phyloP scores from a whole-genome alignment of 2,888 invertebrate species.

The Loripinus fragilis region DNA sequence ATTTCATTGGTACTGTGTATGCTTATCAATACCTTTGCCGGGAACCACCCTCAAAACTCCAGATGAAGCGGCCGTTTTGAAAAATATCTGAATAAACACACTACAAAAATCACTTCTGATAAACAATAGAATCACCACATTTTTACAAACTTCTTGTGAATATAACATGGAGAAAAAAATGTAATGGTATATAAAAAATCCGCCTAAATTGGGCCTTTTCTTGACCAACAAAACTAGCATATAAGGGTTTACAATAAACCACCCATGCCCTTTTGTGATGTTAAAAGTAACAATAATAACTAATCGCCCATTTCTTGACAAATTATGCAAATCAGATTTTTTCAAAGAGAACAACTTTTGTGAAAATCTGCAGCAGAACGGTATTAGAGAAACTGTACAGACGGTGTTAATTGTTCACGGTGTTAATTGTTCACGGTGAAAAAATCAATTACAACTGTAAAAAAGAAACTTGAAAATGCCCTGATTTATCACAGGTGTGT shows the following conservation, averaged over 20 bases:
- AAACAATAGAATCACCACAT: too few species aligned
- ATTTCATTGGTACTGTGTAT: too few species aligned
- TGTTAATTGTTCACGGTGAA: neutral
- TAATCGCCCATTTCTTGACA: conserved; percentile 40
- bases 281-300: conserved; percentile 35
- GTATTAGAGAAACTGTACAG: conserved; percentile 13
- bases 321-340: conserved; percentile 60
- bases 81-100: too few species aligned
- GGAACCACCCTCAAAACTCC: too few species aligned
- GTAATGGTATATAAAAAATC: too few species aligned
- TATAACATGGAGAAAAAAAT: too few species aligned
- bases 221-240: conserved; percentile 46
- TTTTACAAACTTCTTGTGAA: too few species aligned
- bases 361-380: conserved; percentile 1
- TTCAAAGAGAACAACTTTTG: conserved; percentile 13
- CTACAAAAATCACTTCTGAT: too few species aligned
- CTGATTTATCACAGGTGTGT: conserved; percentile 29
- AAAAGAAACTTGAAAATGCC: neutral
- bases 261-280: conserved; percentile 50
- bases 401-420: neutral
- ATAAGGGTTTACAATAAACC: conserved; percentile 53
- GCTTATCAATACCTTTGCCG: too few species aligned
- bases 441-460: neutral
- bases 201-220: too few species aligned
- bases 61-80: too few species aligned